Evolutionary conservation across 2,888 invertebrate species (phyloP).

Genomic region (Conomelus anceps): DNA sequence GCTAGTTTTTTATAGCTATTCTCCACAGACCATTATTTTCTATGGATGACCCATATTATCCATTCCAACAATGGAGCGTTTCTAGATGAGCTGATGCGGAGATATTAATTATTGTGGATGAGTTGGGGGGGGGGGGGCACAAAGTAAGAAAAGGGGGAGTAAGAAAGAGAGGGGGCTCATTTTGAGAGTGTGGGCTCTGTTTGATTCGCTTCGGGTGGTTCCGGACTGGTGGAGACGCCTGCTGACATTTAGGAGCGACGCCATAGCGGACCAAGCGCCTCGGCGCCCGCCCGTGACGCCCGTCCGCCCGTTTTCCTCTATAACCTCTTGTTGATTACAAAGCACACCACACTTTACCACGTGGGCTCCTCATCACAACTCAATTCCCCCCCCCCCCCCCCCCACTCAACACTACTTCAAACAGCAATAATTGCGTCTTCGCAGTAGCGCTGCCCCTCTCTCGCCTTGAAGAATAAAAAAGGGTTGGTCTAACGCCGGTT

Average conservation of each 20-base stretch:
- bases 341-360: not conserved
- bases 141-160: not conserved
- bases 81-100: not conserved
- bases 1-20: too few relatives aligned
- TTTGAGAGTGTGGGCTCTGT: not conserved
- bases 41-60: not conserved
- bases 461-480: too few relatives aligned
- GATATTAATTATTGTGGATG: not conserved
- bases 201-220: slow-evolving; percentile 10
- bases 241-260: slow-evolving; percentile 34
- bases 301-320: too few relatives aligned
- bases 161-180: not conserved
- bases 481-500: too few relatives aligned
- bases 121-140: not conserved
- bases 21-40: not conserved
- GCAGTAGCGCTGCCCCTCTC: not conserved
- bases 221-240: slow-evolving; percentile 29
- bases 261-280: slow-evolving; percentile 7
- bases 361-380: too few relatives aligned
- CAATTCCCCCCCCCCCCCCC: not conserved
- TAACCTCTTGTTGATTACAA: not conserved
- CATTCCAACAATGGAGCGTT: not conserved
- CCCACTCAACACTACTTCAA: not conserved
- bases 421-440: not conserved
- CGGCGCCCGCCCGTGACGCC: slow-evolving; percentile 28